Base-by-base conservation (phyloP, 2,888 invertebrate genomes). In the Drosophila mercatorum region DNA sequence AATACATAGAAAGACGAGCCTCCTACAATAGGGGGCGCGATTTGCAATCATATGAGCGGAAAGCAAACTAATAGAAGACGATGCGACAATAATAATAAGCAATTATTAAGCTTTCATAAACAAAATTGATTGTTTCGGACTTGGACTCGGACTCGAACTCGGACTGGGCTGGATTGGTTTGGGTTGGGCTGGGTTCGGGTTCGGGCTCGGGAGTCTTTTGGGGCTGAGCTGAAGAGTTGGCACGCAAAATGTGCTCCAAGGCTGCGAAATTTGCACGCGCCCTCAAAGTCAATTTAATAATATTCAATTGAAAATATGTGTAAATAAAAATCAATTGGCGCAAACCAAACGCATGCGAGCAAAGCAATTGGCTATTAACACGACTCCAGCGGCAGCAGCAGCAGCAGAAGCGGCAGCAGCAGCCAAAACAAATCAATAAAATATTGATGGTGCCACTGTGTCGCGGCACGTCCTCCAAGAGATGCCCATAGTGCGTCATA, bases 211-310 rank as follows among this genome's bases (percentile, higher is more conserved):
- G 43, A 22, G 12, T 31, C 31, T 41, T 31, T 31, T 4, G 17
- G 17, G 5, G 57, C 44, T 26, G 41, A 4, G 57, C 44, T 26
- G 41, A 46, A 17, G 67, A 65, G 40, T 34, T 44, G 55, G 28
- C 72, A 81, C 69, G 69, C 77, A 67, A 83, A 84, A 75, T 72
- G 75, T 52, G 75, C 44, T 60, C 70, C 83, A 83, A 83, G 83
- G 83, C 81, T 83, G 68, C 51, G 49, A 64, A 79, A 79, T 84
- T 86, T 83, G 84, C 86, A 80, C 83, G 81, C 86, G 86, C 84
- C 83, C 80, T 86, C 84, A 85, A 84, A 85, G 84, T 85, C 84
- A 85, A 85, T 81, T 85, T 83, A 85, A 85, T 85, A 86, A 81
- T 81, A 77, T 68, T 85, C 86, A 85, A 85, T 85, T 84, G 81